These are phyloP conservation scores for Spinus pinus DNA, from an alignment of 2,797 vertebrate genomes.

Conservation along the genomic window DNA sequence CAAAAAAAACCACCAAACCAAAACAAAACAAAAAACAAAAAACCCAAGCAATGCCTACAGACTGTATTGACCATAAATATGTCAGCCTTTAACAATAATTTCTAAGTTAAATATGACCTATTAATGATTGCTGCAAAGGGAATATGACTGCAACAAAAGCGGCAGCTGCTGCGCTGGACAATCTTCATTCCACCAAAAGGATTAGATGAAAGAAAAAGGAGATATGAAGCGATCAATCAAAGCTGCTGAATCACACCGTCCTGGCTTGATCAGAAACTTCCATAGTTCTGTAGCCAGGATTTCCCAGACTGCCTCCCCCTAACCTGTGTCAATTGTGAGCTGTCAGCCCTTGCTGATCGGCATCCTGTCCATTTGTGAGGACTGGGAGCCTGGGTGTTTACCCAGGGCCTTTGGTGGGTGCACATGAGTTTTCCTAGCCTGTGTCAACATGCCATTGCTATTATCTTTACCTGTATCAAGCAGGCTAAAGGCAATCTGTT, in stretches of 20 bases:
- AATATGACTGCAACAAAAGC: background rate
- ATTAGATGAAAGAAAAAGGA: background rate
- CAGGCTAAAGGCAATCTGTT: background rate
- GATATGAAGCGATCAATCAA: rapidly evolving
- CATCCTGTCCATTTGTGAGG: background rate
- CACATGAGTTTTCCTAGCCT: background rate
- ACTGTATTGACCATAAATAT: background rate
- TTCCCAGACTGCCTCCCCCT: background rate
- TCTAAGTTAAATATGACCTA: background rate
- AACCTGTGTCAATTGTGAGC: background rate
- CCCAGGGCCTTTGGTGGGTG: background rate
- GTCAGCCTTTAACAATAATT: background rate
- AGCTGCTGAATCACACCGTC: background rate
- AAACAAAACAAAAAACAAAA: no score
- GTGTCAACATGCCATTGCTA: background rate
- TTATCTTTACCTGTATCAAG: background rate
- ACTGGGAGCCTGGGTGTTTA: background rate
- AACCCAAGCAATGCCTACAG: background rate
- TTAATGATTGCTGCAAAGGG: background rate
- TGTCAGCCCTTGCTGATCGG: rapidly evolving
- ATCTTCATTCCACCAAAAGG: background rate
- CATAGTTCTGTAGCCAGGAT: rapidly evolving
- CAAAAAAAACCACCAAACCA: no score
- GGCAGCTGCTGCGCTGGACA: background rate
- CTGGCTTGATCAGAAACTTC: background rate